These are phyloP conservation scores for Caenorhabditis brenneri DNA, from an alignment of 1,140 invertebrate species.

Conservation along the genomic window DNA sequence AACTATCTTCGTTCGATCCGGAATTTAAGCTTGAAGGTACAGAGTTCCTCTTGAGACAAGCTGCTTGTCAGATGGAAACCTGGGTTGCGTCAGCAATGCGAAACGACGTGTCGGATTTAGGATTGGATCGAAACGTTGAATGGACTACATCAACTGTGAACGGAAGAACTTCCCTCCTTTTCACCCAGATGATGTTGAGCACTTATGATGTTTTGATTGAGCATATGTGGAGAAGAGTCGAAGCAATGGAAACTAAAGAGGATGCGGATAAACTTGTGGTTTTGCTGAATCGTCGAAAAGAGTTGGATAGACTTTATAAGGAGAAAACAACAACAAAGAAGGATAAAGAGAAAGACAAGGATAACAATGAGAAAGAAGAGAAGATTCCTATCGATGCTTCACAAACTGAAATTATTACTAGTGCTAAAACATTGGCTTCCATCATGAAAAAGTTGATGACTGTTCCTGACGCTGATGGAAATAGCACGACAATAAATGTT, in stretches of 20 bases:
- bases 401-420: constrained; percentile 24
- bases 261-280: constrained; percentile 11
- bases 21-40: background rate
- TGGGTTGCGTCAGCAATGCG: background rate
- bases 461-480: background rate
- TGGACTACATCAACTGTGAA: constrained; percentile 9
- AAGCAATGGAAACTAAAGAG: constrained; percentile 6
- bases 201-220: constrained; percentile 43
- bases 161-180: background rate
- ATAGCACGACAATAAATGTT: background rate
- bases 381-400: background rate
- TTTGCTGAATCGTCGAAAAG: background rate
- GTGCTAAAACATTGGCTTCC: constrained; percentile 8
- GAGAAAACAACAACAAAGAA: constrained; percentile 18
- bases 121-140: constrained; percentile 28
- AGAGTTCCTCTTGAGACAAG: constrained; percentile 16
- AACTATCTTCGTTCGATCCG: constrained; percentile 5
- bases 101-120: constrained; percentile 7
- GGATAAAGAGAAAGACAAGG: background rate
- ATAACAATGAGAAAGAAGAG: constrained; percentile 3
- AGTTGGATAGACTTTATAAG: constrained; percentile 19
- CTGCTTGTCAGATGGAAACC: background rate
- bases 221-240: constrained; percentile 39
- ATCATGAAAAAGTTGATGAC: background rate
- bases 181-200: constrained; percentile 37